Percentiles rank a stretch among this genome's conserved stretches.
Evolutionary conservation across 2,888 invertebrate genomes (phyloP).

Genomic region (Melipona beecheii): DNA sequence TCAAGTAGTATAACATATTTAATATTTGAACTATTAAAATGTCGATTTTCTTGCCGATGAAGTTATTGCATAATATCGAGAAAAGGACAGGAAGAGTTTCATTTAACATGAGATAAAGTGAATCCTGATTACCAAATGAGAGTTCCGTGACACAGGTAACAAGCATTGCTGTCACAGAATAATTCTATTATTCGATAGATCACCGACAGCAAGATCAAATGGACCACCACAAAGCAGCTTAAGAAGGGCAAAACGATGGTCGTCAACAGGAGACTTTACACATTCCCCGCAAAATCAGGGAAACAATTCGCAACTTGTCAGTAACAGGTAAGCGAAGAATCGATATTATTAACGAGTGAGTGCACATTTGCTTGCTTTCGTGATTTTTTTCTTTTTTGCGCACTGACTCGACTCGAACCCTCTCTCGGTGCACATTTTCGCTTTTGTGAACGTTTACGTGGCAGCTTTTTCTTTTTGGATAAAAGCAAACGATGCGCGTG

Average conservation of each 20-base stretch:
- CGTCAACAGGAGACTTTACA: slow-evolving; percentile 93
- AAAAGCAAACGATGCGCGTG: neutral
- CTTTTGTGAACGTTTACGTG: slow-evolving; percentile 26
- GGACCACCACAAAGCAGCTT: slow-evolving; percentile 85
- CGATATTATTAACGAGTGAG: slow-evolving; percentile 52
- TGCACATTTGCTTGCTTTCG: slow-evolving; percentile 47
- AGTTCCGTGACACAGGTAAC: slow-evolving; percentile 34
- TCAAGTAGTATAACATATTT: neutral
- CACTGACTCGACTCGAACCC: slow-evolving; percentile 13
- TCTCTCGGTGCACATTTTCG: slow-evolving; percentile 28
- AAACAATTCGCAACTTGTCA: slow-evolving; percentile 81
- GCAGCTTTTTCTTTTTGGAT: neutral
- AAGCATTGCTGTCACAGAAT: slow-evolving; percentile 29
- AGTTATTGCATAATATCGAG: neutral
- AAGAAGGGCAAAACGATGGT: slow-evolving; percentile 90
- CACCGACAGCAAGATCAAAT: slow-evolving; percentile 87
- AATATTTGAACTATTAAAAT: neutral
- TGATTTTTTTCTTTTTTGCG: slow-evolving; percentile 47
- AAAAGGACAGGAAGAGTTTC: neutral
- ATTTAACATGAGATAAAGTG: neutral
- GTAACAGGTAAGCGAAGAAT: slow-evolving; percentile 84
- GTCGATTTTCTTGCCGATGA: neutral
- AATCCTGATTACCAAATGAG: slow-evolving; percentile 7
- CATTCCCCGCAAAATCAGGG: slow-evolving; percentile 83
- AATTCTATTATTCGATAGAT: slow-evolving; percentile 79